A percentile compares a stretch with the other conserved stretches of the same genome.
These are phyloP conservation scores for Clarias laeviceps DNA, from an alignment of 2,797 vertebrate species.

Conservation along the genomic window DNA sequence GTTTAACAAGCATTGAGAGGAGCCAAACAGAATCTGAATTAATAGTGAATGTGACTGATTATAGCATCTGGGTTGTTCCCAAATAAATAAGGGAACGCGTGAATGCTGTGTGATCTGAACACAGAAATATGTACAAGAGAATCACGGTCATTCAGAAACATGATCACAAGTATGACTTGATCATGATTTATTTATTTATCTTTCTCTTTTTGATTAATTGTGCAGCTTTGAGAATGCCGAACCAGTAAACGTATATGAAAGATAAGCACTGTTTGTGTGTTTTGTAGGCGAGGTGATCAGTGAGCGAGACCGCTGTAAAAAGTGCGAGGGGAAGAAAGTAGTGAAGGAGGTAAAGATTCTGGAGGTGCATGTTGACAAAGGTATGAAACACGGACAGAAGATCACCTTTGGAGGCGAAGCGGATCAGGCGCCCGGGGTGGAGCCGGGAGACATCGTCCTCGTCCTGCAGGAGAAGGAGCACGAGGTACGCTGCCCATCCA, in stretches of 20 bases:
- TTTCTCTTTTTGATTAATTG: too few species aligned
- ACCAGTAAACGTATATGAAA: not conserved
- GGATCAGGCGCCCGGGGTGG: constrained; percentile 92
- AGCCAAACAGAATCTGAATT: too few species aligned
- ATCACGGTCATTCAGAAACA: too few species aligned
- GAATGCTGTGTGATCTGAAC: too few species aligned
- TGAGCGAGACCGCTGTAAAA: constrained; percentile 99
- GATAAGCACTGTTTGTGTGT: not conserved
- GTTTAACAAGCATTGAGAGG: too few species aligned
- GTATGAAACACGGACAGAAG: constrained; percentile 97
- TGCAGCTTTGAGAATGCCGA: too few species aligned
- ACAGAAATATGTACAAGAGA: too few species aligned
- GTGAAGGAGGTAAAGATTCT: constrained; percentile 98
- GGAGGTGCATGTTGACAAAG: constrained; percentile 98
- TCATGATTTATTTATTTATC: too few species aligned
- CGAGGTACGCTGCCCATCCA: constrained; percentile 78
- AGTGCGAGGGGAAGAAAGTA: constrained; percentile 98
- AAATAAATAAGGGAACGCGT: too few species aligned
- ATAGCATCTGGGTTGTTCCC: too few species aligned
- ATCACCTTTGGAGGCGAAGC: constrained; percentile 98
- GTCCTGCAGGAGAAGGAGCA: constrained; percentile 95
- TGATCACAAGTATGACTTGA: too few species aligned
- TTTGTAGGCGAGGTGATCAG: constrained; percentile 93
- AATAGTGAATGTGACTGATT: too few species aligned
- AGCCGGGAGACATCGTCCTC: constrained; percentile 96